Percentiles rank a stretch among this genome's conserved stretches.
Evolutionary conservation across 2,888 invertebrate species (phyloP).

Genomic region (Thyatira batis): DNA sequence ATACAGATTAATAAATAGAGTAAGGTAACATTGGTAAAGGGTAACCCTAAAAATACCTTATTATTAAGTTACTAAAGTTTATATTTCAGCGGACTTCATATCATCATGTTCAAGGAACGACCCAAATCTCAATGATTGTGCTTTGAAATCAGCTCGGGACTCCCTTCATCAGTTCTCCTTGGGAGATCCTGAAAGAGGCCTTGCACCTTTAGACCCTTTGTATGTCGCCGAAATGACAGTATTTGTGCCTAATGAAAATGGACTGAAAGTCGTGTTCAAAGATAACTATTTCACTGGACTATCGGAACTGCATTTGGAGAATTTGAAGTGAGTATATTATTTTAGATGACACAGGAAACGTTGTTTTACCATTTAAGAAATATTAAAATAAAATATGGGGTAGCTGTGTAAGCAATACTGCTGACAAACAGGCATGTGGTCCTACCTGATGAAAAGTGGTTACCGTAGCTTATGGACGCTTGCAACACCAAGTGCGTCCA

Average conservation of each 20-base stretch:
- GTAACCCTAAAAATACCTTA: no score
- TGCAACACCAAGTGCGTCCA: no score
- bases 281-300: slow-evolving; percentile 61
- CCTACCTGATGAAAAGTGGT: no score
- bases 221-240: slow-evolving; percentile 57
- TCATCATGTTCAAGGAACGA: slow-evolving; percentile 59
- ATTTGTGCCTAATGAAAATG: slow-evolving; percentile 59
- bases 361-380: no score
- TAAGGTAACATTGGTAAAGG: no score
- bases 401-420: no score
- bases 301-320: slow-evolving; percentile 47
- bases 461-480: no score
- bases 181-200: slow-evolving; percentile 48
- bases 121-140: slow-evolving; percentile 60
- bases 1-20: no score
- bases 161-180: slow-evolving; percentile 51
- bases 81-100: slow-evolving; percentile 53
- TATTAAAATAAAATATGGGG: no score
- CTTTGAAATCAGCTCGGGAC: slow-evolving; percentile 52
- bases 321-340: slow-evolving; percentile 58
- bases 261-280: slow-evolving; percentile 54
- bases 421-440: no score
- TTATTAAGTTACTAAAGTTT: not conserved
- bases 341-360: no score
- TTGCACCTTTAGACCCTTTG: slow-evolving; percentile 54